Evolutionary conservation across 2,888 invertebrate genomes (phyloP), one percentile per base, ranked within the genome.

Genomic region (Panopea generosa): DNA sequence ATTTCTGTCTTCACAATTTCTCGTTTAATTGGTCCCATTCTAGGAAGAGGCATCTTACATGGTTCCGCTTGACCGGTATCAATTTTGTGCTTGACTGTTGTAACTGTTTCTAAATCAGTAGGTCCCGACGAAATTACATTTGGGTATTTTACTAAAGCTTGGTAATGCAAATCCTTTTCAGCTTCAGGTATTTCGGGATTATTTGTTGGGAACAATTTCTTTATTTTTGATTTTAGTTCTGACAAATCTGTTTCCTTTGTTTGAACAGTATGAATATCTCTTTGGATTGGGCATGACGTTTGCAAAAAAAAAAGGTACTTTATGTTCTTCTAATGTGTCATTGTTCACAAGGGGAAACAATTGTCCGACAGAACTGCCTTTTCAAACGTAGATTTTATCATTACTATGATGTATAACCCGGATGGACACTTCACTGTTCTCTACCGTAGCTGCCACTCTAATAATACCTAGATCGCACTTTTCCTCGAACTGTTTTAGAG

Each of bases 21-120:
- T 26, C 29, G 22, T 38, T 68, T 55, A 29, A 40, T n/a, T 14
- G 52, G 49, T 50, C 49, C 14, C 33, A 29, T 62, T 33, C 49
- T 24, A n/a, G 59, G 6, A n/a, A 55, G n/a, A 18, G 59, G 33
- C 20, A 49, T 38, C 33, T 60, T 68, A 47, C 29, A 49, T 14
- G 68, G 68, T 16, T 43, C 26, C 20, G 59, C 60, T 20, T 50
- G 11, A 9, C 68, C 68, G 38, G 68, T 68, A 43, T 68, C 43
- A 22, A 60, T 68, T 38, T 33, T 43, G 43, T 68, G 68, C 20
- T 57, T 59, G 4, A 60, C 40, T 7, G 45, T 40, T 6, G 20
- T 20, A 16, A 33, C 27, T 6, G 18, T 43, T 33, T 50, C 68
- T 22, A 59, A 27, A 14, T 59, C 62, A 45, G 38, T 24, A 43